A percentile compares a stretch with the other conserved stretches of the same genome.
Evolutionary conservation across 2,797 vertebrate species (phyloP).

Genomic region (Helostoma temminkii): DNA sequence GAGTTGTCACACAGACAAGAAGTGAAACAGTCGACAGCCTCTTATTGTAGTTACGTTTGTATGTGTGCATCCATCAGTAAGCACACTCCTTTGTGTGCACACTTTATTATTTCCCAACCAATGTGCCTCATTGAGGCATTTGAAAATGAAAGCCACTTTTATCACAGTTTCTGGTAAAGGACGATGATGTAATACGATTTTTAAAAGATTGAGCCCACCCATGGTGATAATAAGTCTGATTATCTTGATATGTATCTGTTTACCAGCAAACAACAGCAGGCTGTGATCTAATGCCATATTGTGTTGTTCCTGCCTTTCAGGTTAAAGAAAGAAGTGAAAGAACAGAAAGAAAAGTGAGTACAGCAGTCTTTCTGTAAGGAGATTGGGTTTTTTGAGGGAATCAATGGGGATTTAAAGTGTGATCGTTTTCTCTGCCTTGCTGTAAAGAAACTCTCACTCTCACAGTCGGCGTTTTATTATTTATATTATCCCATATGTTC

Average conservation of each 20-base stretch:
- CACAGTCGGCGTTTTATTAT: neutral
- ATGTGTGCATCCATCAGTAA: conserved; percentile 23
- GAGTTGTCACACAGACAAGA: conserved; percentile 26
- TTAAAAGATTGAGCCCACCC: conserved; percentile 38
- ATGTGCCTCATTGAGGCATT: conserved; percentile 25
- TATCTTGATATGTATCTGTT: conserved; percentile 66
- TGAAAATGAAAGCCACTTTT: conserved; percentile 59
- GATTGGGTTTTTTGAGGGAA: conserved; percentile 32
- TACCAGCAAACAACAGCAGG: conserved; percentile 49
- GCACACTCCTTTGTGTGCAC: conserved; percentile 32
- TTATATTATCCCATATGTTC: conserved; percentile 18
- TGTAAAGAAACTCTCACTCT: conserved; percentile 53
- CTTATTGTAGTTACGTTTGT: conserved; percentile 42
- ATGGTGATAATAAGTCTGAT: conserved; percentile 39
- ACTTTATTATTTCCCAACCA: conserved; percentile 42
- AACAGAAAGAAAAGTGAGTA: conserved; percentile 98
- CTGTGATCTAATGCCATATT: conserved; percentile 65
- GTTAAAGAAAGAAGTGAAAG: conserved; percentile 93
- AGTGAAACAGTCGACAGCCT: conserved; percentile 48
- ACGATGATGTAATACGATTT: conserved; percentile 45
- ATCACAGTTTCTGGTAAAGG: conserved; percentile 57
- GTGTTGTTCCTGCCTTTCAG: conserved; percentile 83
- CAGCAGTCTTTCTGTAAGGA: conserved; percentile 63
- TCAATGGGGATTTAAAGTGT: conserved; percentile 67
- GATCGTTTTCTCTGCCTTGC: conserved; percentile 52